These are phyloP conservation scores for Sebastes schlegelii DNA, from an alignment of 2,113 vertebrate species.

Conservation along the genomic window DNA sequence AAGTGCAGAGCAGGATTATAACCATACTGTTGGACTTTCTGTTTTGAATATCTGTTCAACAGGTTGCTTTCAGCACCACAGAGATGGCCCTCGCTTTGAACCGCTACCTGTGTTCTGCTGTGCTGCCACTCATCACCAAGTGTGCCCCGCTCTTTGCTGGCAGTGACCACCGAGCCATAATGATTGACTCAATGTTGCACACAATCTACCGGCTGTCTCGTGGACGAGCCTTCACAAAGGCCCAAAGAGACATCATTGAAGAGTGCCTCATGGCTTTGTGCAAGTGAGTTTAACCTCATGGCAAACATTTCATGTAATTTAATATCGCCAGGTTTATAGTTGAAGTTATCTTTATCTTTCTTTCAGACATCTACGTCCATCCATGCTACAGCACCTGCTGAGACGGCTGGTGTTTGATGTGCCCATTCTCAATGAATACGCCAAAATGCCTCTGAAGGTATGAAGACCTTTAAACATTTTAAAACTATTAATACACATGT, in stretches of 20 bases:
- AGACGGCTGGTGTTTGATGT: constrained; percentile 94
- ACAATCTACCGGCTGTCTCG: constrained; percentile 95
- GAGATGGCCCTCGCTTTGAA: constrained; percentile 97
- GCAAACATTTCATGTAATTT: background rate
- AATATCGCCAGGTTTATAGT: background rate
- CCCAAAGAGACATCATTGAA: constrained; percentile 94
- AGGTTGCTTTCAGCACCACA: constrained; percentile 94
- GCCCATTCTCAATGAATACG: constrained; percentile 94
- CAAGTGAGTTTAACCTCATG: constrained; percentile 81
- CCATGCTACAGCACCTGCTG: constrained; percentile 94
- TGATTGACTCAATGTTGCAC: constrained; percentile 98
- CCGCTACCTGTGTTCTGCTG: constrained; percentile 92
- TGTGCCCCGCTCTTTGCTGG: constrained; percentile 94
- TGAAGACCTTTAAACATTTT: background rate
- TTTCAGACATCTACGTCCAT: constrained; percentile 89
- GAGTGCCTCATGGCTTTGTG: constrained; percentile 96
- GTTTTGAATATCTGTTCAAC: constrained; percentile 21
- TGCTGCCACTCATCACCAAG: constrained; percentile 95
- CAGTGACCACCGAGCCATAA: constrained; percentile 94
- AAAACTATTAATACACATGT: background rate
- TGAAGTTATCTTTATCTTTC: constrained; percentile 14
- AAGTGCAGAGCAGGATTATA: background rate
- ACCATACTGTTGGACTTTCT: background rate
- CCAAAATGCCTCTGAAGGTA: constrained; percentile 95
- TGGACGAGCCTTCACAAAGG: constrained; percentile 95